Percentiles rank a stretch among this genome's conserved stretches.
These are phyloP conservation scores for Beris morrisii DNA, from an alignment of 2,888 invertebrate genomes.

Conservation along the genomic window DNA sequence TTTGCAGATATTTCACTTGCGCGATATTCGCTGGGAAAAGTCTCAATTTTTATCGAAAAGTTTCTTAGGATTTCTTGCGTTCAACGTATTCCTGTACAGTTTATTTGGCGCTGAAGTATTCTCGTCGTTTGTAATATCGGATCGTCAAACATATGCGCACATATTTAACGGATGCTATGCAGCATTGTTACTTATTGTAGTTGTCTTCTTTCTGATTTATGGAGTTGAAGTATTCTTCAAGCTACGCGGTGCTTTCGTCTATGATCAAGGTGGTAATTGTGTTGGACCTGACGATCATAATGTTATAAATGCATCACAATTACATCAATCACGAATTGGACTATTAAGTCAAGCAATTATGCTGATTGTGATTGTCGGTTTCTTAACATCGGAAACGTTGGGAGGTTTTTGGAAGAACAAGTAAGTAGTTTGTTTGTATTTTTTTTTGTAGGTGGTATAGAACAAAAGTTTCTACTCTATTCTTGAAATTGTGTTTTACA, in stretches of 20 bases:
- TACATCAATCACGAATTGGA: conserved; percentile 88
- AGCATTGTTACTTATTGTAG: conserved; percentile 84
- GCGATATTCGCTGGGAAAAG: conserved; percentile 83
- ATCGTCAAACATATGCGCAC: conserved; percentile 67
- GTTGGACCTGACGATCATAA: conserved; percentile 55
- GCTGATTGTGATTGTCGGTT: conserved; percentile 85
- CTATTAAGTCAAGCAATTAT: conserved; percentile 87
- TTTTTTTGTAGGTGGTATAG: neutral
- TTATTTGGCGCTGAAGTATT: conserved; percentile 73
- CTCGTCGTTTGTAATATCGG: conserved; percentile 49
- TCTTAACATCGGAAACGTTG: conserved; percentile 86
- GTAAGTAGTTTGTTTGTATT: conserved; percentile 57
- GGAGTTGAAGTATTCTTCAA: conserved; percentile 94
- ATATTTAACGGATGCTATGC: conserved; percentile 93
- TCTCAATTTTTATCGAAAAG: conserved; percentile 90
- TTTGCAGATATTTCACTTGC: conserved; percentile 83
- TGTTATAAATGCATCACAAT: conserved; percentile 78
- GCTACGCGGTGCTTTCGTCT: conserved; percentile 83
- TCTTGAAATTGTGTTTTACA: conserved; percentile 52
- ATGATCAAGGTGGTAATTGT: conserved; percentile 67
- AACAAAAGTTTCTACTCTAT: too few species aligned
- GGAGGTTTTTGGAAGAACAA: conserved; percentile 93
- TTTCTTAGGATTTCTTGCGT: conserved; percentile 84
- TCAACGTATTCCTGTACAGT: conserved; percentile 86
- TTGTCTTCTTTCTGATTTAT: conserved; percentile 90